Evolutionary conservation across 2,888 invertebrate genomes (phyloP).

Genomic region (Eremobia ochroleuca): DNA sequence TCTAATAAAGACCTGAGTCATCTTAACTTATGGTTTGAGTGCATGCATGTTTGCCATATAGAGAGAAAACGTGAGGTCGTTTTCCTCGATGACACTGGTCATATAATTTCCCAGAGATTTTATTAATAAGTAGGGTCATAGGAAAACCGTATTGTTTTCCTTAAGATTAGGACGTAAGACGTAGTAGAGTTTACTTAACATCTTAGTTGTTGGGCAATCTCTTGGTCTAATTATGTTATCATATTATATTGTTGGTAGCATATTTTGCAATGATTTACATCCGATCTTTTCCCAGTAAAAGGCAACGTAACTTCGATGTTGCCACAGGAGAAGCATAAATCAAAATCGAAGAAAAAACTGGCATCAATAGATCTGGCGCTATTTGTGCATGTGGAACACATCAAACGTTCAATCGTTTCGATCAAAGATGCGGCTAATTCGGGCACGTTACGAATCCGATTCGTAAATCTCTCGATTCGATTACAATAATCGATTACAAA

Average conservation of each 20-base stretch:
- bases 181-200: neutral
- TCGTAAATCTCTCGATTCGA: slow-evolving; percentile 57
- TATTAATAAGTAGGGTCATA: neutral
- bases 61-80: neutral
- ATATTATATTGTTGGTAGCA: neutral
- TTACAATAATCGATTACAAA: slow-evolving; percentile 64
- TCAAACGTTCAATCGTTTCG: slow-evolving; percentile 57
- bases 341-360: slow-evolving; percentile 60
- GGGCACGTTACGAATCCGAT: slow-evolving; percentile 36
- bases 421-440: slow-evolving; percentile 65
- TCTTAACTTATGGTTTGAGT: slow-evolving; percentile 12
- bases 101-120: slow-evolving; percentile 26
- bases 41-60: slow-evolving; percentile 17
- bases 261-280: slow-evolving; percentile 41
- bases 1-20: slow-evolving; percentile 24
- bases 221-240: neutral
- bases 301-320: slow-evolving; percentile 39
- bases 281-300: slow-evolving; percentile 22
- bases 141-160: neutral
- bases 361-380: slow-evolving; percentile 46
- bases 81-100: slow-evolving; percentile 24
- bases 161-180: neutral
- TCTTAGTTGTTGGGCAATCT: neutral
- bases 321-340: slow-evolving; percentile 61
- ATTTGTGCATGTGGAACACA: slow-evolving; percentile 57